Percentiles rank a stretch among this genome's conserved stretches.
Conservation (phyloP, 2,113 vertebrate genomes). For the Natator depressus region DNA sequence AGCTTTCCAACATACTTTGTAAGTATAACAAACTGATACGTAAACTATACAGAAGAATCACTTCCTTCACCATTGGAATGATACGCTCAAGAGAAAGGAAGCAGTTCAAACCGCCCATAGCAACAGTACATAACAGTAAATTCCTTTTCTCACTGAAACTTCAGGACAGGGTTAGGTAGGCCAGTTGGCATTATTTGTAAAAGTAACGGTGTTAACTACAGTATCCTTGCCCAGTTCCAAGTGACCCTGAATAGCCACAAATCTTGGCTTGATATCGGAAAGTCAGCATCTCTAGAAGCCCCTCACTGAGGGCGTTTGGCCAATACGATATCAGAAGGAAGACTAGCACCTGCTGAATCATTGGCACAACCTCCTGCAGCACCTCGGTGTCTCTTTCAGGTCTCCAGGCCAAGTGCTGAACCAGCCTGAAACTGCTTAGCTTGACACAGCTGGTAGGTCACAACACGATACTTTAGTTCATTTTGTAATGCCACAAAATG, state of each 20-base stretch:
- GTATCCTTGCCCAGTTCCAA: not conserved
- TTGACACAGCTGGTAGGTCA: not conserved
- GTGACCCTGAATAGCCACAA: not conserved
- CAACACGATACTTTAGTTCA: not conserved
- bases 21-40: not conserved
- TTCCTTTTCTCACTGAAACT: not conserved
- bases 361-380: not conserved
- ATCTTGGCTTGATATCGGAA: not conserved
- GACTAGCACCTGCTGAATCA: not conserved
- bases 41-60: not conserved
- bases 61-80: not conserved
- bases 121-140: not conserved
- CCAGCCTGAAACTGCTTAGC: not conserved
- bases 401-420: not conserved
- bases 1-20: not conserved
- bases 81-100: not conserved
- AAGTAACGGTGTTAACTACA: rapidly evolving
- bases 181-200: not conserved
- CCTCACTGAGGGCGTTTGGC: not conserved
- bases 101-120: not conserved
- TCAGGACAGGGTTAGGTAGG: not conserved
- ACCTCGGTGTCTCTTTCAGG: not conserved
- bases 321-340: not conserved
- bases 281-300: not conserved
- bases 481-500: not conserved